Conservation (phyloP, 2,797 vertebrate genomes). For the Denticeps clupeoides region DNA sequence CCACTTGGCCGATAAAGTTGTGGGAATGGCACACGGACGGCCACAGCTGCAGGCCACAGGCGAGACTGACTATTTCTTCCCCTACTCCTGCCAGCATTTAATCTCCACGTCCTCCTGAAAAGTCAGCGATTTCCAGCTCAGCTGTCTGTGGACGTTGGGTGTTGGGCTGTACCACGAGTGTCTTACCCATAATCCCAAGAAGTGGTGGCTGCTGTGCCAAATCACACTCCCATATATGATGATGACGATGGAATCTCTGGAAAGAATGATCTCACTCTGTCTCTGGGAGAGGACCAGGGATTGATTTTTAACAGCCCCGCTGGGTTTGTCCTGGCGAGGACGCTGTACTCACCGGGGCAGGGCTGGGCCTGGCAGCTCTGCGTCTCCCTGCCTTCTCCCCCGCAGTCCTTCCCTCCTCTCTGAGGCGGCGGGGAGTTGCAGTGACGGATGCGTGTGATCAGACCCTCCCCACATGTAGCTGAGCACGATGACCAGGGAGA, state of each 20-base stretch:
- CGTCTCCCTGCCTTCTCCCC: conserved; percentile 69
- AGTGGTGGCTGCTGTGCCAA: conserved; percentile 16
- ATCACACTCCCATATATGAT: conserved; percentile 13
- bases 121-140: conserved; percentile 8
- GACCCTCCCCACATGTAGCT: conserved; percentile 78
- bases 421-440: conserved; percentile 84
- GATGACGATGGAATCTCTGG: conserved; percentile 27
- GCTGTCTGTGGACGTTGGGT: conserved; percentile 11
- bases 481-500: conserved; percentile 94
- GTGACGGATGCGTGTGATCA: conserved; percentile 79
- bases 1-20: too few species aligned
- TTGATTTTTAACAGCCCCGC: too few species aligned
- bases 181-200: conserved; percentile 25
- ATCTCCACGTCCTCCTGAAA: too few species aligned
- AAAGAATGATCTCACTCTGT: conserved; percentile 31
- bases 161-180: conserved; percentile 20
- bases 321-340: neutral
- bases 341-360: conserved; percentile 35
- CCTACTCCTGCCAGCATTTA: neutral
- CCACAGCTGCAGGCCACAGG: neutral
- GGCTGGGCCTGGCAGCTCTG: conserved; percentile 40
- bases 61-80: too few species aligned
- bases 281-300: too few species aligned
- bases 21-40: too few species aligned
- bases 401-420: conserved; percentile 73